A percentile compares a stretch with the other conserved stretches of the same genome.
Conservation (phyloP, 2,113 vertebrate species). For the Leuciscus idus region DNA sequence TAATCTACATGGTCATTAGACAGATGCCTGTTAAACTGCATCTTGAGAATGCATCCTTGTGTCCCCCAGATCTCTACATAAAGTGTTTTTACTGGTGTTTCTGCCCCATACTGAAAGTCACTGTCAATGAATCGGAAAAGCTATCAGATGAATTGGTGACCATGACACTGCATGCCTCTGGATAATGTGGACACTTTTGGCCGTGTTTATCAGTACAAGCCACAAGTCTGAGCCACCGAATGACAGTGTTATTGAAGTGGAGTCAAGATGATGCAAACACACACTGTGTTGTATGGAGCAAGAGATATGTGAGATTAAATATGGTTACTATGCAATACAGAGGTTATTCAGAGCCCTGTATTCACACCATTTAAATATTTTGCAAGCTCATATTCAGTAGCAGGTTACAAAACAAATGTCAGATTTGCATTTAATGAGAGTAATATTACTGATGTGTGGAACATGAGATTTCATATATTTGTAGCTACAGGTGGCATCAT, state of each 20-base stretch:
- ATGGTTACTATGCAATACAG: neutral
- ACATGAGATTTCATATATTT: neutral
- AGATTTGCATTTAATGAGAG: constrained; percentile 24
- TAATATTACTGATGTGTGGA: neutral
- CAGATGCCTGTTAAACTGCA: neutral
- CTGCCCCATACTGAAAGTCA: neutral
- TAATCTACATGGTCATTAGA: neutral
- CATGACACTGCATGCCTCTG: too few species aligned
- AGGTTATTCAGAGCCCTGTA: neutral
- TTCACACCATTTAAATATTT: neutral
- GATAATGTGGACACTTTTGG: neutral
- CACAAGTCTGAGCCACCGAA: neutral
- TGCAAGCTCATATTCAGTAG: neutral
- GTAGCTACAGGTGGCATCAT: neutral
- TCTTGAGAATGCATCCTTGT: neutral
- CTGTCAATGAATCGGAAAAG: neutral
- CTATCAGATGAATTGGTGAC: neutral
- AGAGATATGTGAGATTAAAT: neutral
- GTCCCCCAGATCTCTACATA: neutral
- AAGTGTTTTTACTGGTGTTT: neutral
- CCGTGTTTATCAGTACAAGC: neutral
- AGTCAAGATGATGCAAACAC: neutral
- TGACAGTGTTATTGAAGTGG: neutral
- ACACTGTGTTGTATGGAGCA: neutral
- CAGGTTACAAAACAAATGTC: constrained; percentile 9